A percentile compares a stretch with the other conserved stretches of the same genome.
phyloP scores from a whole-genome alignment of 2,797 vertebrate genomes.

The Nyctibius grandis region DNA sequence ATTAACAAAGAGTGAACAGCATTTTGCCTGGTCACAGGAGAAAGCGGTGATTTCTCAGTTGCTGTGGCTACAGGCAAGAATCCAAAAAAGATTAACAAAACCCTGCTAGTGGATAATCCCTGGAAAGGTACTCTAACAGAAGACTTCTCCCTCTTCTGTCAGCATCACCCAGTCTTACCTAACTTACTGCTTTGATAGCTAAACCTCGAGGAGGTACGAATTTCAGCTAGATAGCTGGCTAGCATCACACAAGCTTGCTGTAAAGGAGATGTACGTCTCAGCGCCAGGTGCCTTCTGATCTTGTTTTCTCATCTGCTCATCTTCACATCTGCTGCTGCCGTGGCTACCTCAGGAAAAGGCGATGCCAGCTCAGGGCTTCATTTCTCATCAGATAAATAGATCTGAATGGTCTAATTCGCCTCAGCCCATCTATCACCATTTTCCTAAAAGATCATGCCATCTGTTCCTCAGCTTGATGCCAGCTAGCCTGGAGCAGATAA shows the following conservation, averaged over 20 bases:
- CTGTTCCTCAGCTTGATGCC: background rate
- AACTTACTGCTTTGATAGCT: background rate
- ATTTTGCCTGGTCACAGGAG: background rate
- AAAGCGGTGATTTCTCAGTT: background rate
- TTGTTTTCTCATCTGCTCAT: background rate
- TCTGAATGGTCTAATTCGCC: background rate
- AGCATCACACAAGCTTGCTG: background rate
- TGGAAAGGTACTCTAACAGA: background rate
- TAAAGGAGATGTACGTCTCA: background rate
- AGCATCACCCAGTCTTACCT: background rate
- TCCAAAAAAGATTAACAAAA: slow-evolving; percentile 28
- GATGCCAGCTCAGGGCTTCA: background rate
- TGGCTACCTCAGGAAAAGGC: background rate
- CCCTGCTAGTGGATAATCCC: background rate
- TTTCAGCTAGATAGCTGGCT: background rate
- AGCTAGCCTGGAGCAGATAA: background rate
- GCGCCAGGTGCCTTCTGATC: background rate
- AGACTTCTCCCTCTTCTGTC: background rate
- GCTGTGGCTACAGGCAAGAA: slow-evolving; percentile 2
- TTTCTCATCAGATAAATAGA: background rate
- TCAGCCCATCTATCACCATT: background rate
- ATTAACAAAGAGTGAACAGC: background rate
- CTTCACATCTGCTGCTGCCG: background rate
- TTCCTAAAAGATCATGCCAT: background rate
- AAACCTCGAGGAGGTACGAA: background rate